Percentiles rank a stretch among this genome's conserved stretches.
These are phyloP conservation scores for Glomeris maerens DNA, from an alignment of 1,140 invertebrate species.

Conservation along the genomic window DNA sequence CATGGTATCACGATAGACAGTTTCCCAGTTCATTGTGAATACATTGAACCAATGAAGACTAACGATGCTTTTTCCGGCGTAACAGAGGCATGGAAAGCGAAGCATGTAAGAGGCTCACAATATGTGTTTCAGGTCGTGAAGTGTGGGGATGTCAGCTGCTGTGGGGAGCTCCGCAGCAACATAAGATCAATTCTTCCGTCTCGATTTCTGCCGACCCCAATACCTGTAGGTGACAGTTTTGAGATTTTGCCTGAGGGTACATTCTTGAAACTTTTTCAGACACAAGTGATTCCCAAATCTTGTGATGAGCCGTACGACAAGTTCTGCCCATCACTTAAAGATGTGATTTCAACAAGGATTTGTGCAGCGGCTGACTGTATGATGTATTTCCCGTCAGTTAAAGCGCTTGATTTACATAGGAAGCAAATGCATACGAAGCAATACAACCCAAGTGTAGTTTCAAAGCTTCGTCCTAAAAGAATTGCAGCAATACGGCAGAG, in stretches of 20 bases:
- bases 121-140: conserved; percentile 17
- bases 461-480: background rate
- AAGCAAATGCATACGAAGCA: too few species aligned
- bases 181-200: conserved; percentile 6
- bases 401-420: background rate
- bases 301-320: too few species aligned
- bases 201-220: conserved; percentile 13
- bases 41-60: conserved; percentile 11
- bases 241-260: too few species aligned
- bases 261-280: too few species aligned
- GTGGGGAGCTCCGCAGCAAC: conserved; percentile 4
- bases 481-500: background rate
- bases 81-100: conserved; percentile 11
- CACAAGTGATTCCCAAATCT: too few species aligned
- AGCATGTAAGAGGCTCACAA: conserved; percentile 16
- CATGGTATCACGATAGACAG: conserved; percentile 22
- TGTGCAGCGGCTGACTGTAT: background rate
- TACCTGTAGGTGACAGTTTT: too few species aligned
- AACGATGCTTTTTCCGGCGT: conserved; percentile 1
- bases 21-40: conserved; percentile 25
- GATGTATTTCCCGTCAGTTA: background rate
- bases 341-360: background rate
- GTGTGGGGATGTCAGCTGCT: conserved; percentile 12
- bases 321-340: background rate
- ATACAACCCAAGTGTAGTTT: background rate